Base-by-base conservation (phyloP, 2,888 invertebrate genomes). In the Amblyjoppa fuscipennis region DNA sequence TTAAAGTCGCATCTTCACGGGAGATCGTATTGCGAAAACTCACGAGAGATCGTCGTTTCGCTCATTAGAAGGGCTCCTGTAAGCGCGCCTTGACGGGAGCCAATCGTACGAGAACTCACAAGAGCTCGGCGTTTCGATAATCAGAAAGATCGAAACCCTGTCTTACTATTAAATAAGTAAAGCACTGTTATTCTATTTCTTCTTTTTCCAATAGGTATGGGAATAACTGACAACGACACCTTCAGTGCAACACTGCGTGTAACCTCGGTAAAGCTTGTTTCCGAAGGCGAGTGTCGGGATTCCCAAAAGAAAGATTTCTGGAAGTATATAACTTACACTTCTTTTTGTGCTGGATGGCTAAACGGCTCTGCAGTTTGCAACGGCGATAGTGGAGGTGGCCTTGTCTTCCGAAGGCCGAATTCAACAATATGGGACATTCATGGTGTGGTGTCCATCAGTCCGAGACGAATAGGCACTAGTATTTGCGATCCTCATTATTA, bases 301-400 rank as follows among this genome's bases (percentile, higher is more conserved):
- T 94, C 94, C 75, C 94, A 95, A 69, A 94, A 94, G 0, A 91
- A 92, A 3, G 94, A 96, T 51, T 96, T 96, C 90, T 90, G 92
- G 20, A 94, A 94, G 82, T 95, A 96, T 74, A 90, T 96, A 16
- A 95, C 96, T 76, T 95, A 95, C 87, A 96, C 96, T 74, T 95
- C 96, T 1, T 96, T 96, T 89, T 96, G 96, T 90, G 96, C 96
- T 77, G 96, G 96, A 71, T 96, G 95, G 93, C 94, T 94, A 68
- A 96, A 96, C 81, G 94, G 95, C 16, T 94, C 95, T 9, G 95
- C 95, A 59, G 96, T 96, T 31, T 95, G 96, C 64, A 96, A 96
- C 90, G 96, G 96, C 0, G 96, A 96, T 89, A 96, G 96, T 85
- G 96, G 96, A 0, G 96, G 96, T 20, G 96, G 96, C 25, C 93